Evolutionary conservation across 2,888 invertebrate genomes (phyloP), one percentile per base, ranked within the genome.

Genomic region (Euzetes globulus): DNA sequence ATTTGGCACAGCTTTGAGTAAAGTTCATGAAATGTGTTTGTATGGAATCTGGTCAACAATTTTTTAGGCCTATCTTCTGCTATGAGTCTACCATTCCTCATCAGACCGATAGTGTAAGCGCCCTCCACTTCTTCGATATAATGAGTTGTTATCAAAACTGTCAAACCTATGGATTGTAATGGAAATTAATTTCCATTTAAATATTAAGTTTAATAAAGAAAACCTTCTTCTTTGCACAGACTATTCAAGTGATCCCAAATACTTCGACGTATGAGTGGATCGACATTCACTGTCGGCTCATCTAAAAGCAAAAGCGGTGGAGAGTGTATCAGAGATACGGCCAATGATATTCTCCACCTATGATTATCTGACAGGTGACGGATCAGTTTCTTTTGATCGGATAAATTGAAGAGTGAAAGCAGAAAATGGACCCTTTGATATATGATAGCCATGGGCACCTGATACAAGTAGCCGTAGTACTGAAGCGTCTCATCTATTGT

Each of bases 171-270:
- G n/a, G 33, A 41, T n/a, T 22, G 27, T 22, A 22, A 25, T 9
- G 6, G 15, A 22, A 4, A 22, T 25, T n/a, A n/a, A 13, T 11
- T 58, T 22, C 4, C 17, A 6, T 25, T 9, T 58, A 58, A 58
- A 25, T 25, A 58, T 22, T 6, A 19, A 7, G 5, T 52, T 17
- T 11, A n/a, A 52, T n/a, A 11, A 22, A 58, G 25, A 58, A 58
- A 45, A 73, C 73, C 73, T 68, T 73, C 73, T 70, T 73, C 68
- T 55, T 50, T 68, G 68, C 68, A 73, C n/a, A 73, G 47, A 17
- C 68, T 19, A 22, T 70, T 47, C 41, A 73, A 19, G 29, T 58
- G 68, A 22, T 71, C 45, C 73, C 73, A 73, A 33, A 73, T 68
- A 29, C 45, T 70, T 19, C n/a, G 27, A 19, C 73, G 29, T 13